Evolutionary conservation across 2,888 invertebrate species (phyloP).

Genomic region (Abrostola triplasia): DNA sequence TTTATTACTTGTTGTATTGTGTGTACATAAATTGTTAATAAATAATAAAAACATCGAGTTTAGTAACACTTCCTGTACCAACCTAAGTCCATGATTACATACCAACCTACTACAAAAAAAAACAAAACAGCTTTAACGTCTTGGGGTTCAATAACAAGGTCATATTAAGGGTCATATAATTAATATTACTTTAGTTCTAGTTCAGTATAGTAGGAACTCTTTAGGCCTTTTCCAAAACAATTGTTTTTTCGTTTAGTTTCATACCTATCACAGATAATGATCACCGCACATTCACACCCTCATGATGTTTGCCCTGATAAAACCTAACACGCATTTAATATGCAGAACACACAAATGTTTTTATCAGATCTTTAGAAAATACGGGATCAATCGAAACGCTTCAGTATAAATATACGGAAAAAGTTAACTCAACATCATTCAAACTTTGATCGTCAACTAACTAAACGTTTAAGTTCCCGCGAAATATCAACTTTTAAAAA

Average conservation of each 20-base stretch:
- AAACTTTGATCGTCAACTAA: conserved; percentile 14
- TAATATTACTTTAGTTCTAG: no score
- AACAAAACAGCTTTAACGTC: no score
- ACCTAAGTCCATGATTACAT: no score
- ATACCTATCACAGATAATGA: conserved; percentile 15
- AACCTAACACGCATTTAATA: conserved; percentile 59
- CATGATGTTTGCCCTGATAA: conserved; percentile 48
- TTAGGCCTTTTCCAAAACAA: no score
- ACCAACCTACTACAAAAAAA: no score
- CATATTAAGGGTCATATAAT: no score
- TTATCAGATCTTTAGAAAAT: conserved; percentile 65
- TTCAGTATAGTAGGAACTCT: no score
- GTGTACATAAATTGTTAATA: no score
- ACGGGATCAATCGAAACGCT: conserved; percentile 72
- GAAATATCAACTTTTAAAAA: conserved; percentile 62
- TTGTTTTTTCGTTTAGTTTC: background rate
- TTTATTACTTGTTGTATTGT: no score
- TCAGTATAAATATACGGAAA: conserved; percentile 66
- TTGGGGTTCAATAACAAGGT: no score
- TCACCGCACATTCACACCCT: conserved; percentile 48
- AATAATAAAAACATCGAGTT: no score
- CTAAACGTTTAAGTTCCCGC: conserved; percentile 39
- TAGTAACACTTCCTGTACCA: no score
- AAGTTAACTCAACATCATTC: conserved; percentile 54
- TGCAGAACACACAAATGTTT: conserved; percentile 48